Conservation (phyloP, 2,113 vertebrate genomes). For the Hemiscyllium ocellatum region DNA sequence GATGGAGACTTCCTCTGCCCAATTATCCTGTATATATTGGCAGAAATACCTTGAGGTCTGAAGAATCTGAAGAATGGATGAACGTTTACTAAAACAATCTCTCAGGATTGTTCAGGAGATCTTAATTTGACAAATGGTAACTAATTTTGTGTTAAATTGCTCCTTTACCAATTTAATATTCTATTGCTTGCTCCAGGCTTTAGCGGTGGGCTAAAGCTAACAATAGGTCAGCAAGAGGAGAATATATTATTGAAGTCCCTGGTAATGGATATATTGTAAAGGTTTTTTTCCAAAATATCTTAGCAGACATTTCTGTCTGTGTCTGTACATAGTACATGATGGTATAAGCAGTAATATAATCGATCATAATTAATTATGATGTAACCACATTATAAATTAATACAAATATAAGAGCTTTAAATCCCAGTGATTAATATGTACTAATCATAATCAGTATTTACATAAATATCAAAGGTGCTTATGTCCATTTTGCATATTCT, state of each 20-base stretch:
- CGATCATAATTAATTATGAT: not conserved
- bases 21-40: too few species aligned
- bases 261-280: not conserved
- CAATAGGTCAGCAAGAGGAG: too few species aligned
- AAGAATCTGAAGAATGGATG: too few species aligned
- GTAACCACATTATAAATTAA: not conserved
- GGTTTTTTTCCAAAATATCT: not conserved
- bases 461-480: too few species aligned
- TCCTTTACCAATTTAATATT: not conserved
- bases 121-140: not conserved
- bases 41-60: too few species aligned
- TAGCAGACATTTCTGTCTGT: not conserved
- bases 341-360: not conserved
- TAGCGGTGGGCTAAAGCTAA: too few species aligned
- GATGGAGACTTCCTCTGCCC: too few species aligned
- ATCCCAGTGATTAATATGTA: too few species aligned
- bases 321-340: not conserved
- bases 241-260: not conserved
- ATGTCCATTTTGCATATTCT: too few species aligned
- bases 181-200: too few species aligned
- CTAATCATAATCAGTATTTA: too few species aligned
- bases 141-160: slow-evolving; percentile 6
- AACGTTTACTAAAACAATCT: too few species aligned
- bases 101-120: not conserved
- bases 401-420: not conserved